Percentiles rank a stretch among this genome's conserved stretches.
These are phyloP conservation scores for Delphinapterus leucas DNA, from an alignment of 2,113 vertebrate genomes.

Conservation along the genomic window DNA sequence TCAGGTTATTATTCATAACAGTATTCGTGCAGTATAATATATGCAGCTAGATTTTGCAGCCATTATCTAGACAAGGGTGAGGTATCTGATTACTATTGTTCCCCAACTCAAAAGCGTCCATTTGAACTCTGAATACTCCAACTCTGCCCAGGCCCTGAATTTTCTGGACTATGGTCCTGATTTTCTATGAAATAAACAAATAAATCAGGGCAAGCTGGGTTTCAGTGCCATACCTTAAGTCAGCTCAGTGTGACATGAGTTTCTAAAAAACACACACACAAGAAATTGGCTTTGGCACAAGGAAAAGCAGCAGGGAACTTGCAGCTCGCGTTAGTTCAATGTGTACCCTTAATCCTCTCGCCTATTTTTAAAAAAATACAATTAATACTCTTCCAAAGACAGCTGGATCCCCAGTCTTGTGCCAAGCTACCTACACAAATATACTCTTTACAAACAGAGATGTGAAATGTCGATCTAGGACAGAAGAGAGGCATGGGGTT, in stretches of 20 bases:
- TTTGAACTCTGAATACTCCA: conserved; percentile 26
- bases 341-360: background rate
- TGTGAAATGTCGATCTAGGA: background rate
- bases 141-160: background rate
- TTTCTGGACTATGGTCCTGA: background rate
- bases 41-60: background rate
- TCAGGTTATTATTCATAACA: conserved; percentile 52
- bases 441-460: conserved; percentile 58
- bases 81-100: conserved; percentile 40
- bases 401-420: conserved; percentile 7
- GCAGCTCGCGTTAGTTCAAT: background rate
- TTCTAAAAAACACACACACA: conserved; percentile 45
- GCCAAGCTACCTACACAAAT: conserved; percentile 41
- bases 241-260: background rate
- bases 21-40: conserved; percentile 30
- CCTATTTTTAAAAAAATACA: conserved; percentile 44
- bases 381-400: conserved; percentile 13
- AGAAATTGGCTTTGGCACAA: conserved; percentile 44
- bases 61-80: background rate
- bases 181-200: conserved; percentile 18
- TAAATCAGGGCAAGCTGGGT: conserved; percentile 7
- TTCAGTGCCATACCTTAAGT: background rate
- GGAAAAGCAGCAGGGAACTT: background rate
- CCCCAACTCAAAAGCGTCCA: background rate
- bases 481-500: background rate